Evolutionary conservation across 2,113 vertebrate genomes (phyloP).

Genomic region (Oreocharis arfaki): DNA sequence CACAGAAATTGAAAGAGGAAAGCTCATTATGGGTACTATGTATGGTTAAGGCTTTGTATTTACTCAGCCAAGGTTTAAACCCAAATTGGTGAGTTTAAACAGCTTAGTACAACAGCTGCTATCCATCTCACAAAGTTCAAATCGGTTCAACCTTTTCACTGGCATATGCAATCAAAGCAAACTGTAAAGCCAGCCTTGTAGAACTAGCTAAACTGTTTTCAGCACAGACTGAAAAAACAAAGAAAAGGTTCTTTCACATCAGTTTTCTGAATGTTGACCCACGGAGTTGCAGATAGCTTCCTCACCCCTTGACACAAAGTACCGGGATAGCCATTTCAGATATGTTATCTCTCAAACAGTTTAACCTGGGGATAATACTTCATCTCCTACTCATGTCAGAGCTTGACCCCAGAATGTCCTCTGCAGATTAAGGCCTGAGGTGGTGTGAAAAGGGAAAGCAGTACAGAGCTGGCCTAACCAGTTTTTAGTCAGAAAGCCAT

Average conservation of each 20-base stretch:
- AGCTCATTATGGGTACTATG: not conserved
- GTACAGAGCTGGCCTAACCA: not conserved
- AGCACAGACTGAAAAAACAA: not conserved
- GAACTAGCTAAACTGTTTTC: not conserved
- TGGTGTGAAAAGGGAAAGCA: not conserved
- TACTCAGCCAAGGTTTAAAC: not conserved
- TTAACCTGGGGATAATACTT: not conserved
- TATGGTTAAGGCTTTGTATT: not conserved
- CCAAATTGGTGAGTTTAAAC: slow-evolving; percentile 17
- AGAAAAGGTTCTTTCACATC: not conserved
- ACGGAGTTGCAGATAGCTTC: not conserved
- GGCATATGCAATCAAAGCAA: not conserved
- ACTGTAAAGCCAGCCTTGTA: not conserved
- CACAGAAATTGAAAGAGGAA: not conserved
- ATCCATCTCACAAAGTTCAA: not conserved
- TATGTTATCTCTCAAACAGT: not conserved
- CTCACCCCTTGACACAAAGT: not conserved
- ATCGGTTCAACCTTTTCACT: slow-evolving; percentile 13
- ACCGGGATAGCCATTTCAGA: not conserved
- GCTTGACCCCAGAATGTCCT: not conserved
- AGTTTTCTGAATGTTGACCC: not conserved
- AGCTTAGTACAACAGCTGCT: slow-evolving; percentile 15
- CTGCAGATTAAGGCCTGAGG: not conserved
- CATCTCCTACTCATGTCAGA: not conserved
- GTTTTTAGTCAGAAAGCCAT: not conserved